Base-by-base conservation (phyloP, 1,140 invertebrate species). In the Drosophila truncata region DNA sequence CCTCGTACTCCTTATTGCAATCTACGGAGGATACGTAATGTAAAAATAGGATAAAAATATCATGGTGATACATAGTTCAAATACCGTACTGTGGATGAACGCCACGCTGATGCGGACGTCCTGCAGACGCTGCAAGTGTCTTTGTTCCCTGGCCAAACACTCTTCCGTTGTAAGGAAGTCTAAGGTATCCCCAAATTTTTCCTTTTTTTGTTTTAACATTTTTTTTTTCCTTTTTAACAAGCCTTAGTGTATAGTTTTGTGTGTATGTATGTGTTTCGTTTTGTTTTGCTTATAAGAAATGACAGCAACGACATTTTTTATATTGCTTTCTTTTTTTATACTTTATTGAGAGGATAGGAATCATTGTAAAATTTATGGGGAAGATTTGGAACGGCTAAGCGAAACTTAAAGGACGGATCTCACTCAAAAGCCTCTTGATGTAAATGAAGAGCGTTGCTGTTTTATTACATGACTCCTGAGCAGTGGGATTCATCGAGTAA, bases 361-460 rank as follows among this genome's bases (percentile, higher is more conserved):
- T 73, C 20, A 14, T 33, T 42, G 33, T 1, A 54, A 69, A 71
- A 39, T 64, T 42, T 55, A 16, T 41, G 29, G n/a, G 44, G 50
- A 33, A 65, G n/a, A 7, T 44, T 49, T 10, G 31, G 54, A 9
- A 70, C 1, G 27, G 11, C n/a, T 78, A 92, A 2, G 91, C 80
- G 73, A 66, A 92, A 61, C 86, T 82, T 37, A 92, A 61, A 4
- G 80, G 33, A 23, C 70, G 76, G 54, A 92, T 72, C 49, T 82
- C 76, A 27, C 63, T 65, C 1, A 92, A 60, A 41, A 92, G 49
- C 42, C 54, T 72, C 11, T 74, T 76, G 9, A 92, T 35, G 13
- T 63, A 52, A 31, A 65, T 50, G 9, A 92, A 52, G 2, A 88
- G 59, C 23, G 69, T 37, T 3, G 76, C 11, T 55, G 87, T 77